A percentile compares a stretch with the other conserved stretches of the same genome.
Evolutionary conservation across 1,140 invertebrate genomes (phyloP).

Genomic region (Parapsyche elsis): DNA sequence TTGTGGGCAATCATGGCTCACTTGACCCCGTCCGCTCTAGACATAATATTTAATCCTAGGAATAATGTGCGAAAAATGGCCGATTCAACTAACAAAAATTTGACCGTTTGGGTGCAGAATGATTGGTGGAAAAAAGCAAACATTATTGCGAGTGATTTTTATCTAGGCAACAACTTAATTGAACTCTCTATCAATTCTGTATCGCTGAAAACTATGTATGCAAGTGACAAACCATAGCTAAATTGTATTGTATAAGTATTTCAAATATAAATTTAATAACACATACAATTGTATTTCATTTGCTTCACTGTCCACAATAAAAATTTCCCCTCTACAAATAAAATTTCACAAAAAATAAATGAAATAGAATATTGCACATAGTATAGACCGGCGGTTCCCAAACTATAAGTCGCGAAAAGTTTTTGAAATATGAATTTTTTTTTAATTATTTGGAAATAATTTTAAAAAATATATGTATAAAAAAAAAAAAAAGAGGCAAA

Average conservation of each 20-base stretch:
- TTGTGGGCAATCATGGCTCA: constrained; percentile 80
- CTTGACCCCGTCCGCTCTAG: constrained; percentile 72
- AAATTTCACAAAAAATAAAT: too few relatives aligned
- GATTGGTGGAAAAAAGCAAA: constrained; percentile 73
- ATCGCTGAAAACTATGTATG: constrained; percentile 54
- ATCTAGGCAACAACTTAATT: constrained; percentile 76
- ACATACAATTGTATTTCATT: background rate
- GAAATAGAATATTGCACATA: too few relatives aligned
- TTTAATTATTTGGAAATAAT: too few relatives aligned
- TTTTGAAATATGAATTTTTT: too few relatives aligned
- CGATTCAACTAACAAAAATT: constrained; percentile 70
- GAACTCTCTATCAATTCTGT: constrained; percentile 71
- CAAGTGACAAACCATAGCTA: background rate
- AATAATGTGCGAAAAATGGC: constrained; percentile 73
- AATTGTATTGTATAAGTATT: background rate
- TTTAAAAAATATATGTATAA: too few relatives aligned
- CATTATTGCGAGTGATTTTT: constrained; percentile 77
- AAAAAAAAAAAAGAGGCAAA: too few relatives aligned
- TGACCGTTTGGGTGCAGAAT: constrained; percentile 73
- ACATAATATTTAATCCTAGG: constrained; percentile 70
- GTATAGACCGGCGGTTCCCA: too few relatives aligned
- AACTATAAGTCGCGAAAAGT: too few relatives aligned
- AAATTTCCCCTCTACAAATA: too few relatives aligned
- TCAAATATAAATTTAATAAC: background rate
- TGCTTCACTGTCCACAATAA: too few relatives aligned